phyloP scores from a whole-genome alignment of 2,888 invertebrate species.

The Drosophila subsilvestris region DNA sequence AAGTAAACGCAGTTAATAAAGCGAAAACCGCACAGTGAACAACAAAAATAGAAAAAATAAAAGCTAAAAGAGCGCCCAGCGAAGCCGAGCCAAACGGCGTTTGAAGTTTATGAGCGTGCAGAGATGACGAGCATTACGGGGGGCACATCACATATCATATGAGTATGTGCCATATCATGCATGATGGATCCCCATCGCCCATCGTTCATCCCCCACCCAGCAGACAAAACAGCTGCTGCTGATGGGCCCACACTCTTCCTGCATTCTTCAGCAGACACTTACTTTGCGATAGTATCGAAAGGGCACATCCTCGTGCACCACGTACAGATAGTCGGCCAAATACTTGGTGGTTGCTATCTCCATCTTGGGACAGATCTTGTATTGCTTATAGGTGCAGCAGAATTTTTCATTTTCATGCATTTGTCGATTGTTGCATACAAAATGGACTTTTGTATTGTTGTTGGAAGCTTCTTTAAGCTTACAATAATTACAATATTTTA shows the following conservation, averaged over 20 bases:
- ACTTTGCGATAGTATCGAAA: conserved; percentile 84
- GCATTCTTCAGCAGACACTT: conserved; percentile 61
- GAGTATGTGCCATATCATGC: conserved; percentile 53
- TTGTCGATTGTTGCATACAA: conserved; percentile 66
- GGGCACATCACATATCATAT: conserved; percentile 24
- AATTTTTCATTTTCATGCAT: conserved; percentile 84
- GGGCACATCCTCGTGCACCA: conserved; percentile 84
- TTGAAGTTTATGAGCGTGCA: conserved; percentile 47
- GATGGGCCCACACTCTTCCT: not conserved
- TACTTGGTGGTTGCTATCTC: conserved; percentile 84
- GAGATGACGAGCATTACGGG: conserved; percentile 33
- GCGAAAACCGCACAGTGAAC: conserved; percentile 61
- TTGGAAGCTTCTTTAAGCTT: conserved; percentile 1
- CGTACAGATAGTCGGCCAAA: conserved; percentile 84
- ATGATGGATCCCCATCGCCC: conserved; percentile 25
- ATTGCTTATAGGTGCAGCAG: conserved; percentile 81
- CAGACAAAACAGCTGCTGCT: no score
- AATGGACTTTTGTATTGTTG: conserved; percentile 33
- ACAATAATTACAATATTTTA: not conserved
- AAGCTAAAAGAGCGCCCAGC: conserved; percentile 55
- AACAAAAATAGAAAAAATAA: conserved; percentile 50
- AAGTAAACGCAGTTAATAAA: conserved; percentile 72
- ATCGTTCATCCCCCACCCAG: not conserved
- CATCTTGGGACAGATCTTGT: conserved; percentile 84
- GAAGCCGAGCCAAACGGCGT: conserved; percentile 31